phyloP scores from a whole-genome alignment of 2,888 invertebrate genomes.

The Lasioglossum leucozonium region DNA sequence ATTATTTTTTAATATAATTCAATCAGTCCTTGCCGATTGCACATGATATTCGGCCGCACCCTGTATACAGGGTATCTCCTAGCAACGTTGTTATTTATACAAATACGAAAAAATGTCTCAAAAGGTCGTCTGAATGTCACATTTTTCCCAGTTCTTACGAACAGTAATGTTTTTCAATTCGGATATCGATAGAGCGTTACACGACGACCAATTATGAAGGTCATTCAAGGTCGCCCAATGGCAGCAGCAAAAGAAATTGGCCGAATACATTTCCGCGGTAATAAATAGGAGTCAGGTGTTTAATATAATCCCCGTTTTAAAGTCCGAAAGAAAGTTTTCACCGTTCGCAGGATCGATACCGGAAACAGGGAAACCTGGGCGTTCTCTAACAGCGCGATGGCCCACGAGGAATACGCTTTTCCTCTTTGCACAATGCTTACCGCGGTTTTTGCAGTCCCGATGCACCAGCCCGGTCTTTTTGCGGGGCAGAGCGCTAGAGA shows the following conservation, averaged over 20 bases:
- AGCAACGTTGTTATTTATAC: too few species aligned
- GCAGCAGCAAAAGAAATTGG: too few species aligned
- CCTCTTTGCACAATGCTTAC: constrained; percentile 4
- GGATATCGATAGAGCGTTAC: too few species aligned
- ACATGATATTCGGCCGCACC: too few species aligned
- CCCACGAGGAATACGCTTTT: not conserved
- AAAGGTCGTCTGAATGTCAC: not conserved
- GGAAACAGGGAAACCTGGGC: not conserved
- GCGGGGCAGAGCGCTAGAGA: not conserved
- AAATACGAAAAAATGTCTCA: not conserved
- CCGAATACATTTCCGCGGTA: not conserved
- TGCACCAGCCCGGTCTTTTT: constrained; percentile 13
- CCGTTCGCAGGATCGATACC: not conserved
- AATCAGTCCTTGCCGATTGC: too few species aligned
- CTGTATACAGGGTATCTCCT: too few species aligned
- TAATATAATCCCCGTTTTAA: not conserved
- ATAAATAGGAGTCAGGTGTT: not conserved
- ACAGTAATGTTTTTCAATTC: too few species aligned
- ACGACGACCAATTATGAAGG: too few species aligned
- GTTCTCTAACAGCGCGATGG: not conserved
- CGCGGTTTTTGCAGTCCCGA: constrained; percentile 12
- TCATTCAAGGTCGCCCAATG: too few species aligned
- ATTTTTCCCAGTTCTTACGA: too few species aligned
- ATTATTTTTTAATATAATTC: too few species aligned
- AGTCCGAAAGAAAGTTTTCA: not conserved